Evolutionary conservation across 2,113 vertebrate genomes (phyloP), one percentile per base, ranked within the genome.

Genomic region (Cryptomyrus ogoouensis): DNA sequence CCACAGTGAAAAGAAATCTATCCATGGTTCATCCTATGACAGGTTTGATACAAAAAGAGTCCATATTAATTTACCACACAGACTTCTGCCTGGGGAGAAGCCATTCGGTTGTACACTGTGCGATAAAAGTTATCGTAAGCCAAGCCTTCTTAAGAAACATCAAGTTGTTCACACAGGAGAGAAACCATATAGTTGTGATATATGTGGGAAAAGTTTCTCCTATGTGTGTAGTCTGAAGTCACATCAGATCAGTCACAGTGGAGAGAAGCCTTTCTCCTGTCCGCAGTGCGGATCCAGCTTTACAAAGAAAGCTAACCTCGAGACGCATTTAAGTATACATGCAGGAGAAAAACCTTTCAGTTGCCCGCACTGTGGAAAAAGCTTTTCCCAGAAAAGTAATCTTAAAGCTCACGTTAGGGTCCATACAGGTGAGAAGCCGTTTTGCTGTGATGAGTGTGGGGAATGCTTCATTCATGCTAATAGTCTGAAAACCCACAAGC

Each of bases 141-240:
- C 94, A 90, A 92, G 93, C 12, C 95, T 94, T 91, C 93, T 96
- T 12, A 94, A 94, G 47, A 95, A 96, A 88, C 95, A 96, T 91
- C 91, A 95, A 50, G 86, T 87, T 58, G 86, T 87, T 87, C 86
- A 97, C 93, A 96, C 96, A 0, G 97, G 97, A 4, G 96, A 97
- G 91, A 97, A 97, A 88, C 97, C 96, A 1, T 97, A 96, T 80
- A 95, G 92, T 39, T 97, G 97, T 91, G 92, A 96, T 1, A 95
- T 97, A n/a, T 97, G 97, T 84, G 96, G 96, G 12, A 97, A 97
- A 90, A 92, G 95, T 1, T 97, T 97, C 88, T 96, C 95, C 47
- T 95, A 96, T 85, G 96, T 96, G 89, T 95, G 95, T 0, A 96
- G 96, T 90, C 94, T 97, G 39, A 96, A 95, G 74, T 91, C 96